Percentiles rank a stretch among this genome's conserved stretches.
These are phyloP conservation scores for Parotocinclus haroldoi DNA, from an alignment of 2,797 vertebrate species.

Conservation along the genomic window DNA sequence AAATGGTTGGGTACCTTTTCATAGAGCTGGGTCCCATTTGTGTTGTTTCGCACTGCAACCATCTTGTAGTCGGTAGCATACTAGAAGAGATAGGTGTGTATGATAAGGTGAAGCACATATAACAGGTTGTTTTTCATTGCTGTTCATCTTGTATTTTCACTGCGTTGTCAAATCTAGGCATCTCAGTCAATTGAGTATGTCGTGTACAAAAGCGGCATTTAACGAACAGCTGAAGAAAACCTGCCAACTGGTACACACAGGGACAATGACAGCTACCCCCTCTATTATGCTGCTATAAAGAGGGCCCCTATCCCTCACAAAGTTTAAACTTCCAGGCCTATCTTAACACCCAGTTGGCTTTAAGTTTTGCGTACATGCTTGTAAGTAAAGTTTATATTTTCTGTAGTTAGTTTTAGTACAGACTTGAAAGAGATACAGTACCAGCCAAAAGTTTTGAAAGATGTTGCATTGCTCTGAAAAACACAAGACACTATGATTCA, in stretches of 20 bases:
- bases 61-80: constrained; percentile 84
- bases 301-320: constrained; percentile 26
- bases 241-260: constrained; percentile 39
- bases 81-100: constrained; percentile 64
- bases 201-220: constrained; percentile 42
- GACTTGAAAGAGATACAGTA: no score
- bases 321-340: constrained; percentile 20
- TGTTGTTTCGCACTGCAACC: constrained; percentile 69
- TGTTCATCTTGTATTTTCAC: neutral
- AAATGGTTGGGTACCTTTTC: constrained; percentile 77
- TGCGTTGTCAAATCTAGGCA: constrained; percentile 19
- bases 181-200: constrained; percentile 16
- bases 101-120: neutral
- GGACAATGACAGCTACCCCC: constrained; percentile 39
- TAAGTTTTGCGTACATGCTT: no score
- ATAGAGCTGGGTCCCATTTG: constrained; percentile 74
- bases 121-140: no score
- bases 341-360: neutral
- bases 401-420: no score
- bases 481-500: no score
- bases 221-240: constrained; percentile 41
- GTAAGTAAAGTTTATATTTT: no score
- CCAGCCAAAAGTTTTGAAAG: no score
- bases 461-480: no score
- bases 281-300: constrained; percentile 32